Percentiles rank a stretch among this genome's conserved stretches.
These are phyloP conservation scores for Struthidea cinerea DNA, from an alignment of 2,113 vertebrate genomes.

Conservation along the genomic window DNA sequence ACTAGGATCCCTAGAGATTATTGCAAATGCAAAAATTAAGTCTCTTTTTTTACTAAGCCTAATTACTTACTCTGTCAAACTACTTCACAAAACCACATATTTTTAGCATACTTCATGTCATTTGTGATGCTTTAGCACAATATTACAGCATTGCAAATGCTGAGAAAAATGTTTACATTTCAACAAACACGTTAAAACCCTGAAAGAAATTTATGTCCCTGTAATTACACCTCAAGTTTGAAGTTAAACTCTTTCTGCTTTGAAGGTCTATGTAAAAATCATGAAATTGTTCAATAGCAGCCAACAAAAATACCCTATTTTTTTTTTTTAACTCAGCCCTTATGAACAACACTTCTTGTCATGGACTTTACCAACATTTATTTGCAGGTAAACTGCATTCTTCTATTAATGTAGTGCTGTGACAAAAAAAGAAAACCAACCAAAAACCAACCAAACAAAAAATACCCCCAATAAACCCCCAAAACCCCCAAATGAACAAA, in stretches of 20 bases:
- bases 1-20: background rate
- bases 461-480: too few species aligned
- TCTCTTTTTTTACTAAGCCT: background rate
- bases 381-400: background rate
- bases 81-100: background rate
- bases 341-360: rapidly evolving
- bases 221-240: background rate
- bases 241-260: background rate
- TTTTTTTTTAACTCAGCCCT: background rate
- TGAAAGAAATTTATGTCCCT: background rate
- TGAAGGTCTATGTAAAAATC: background rate
- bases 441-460: background rate
- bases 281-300: background rate
- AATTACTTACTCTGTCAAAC: background rate
- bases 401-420: background rate
- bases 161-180: background rate
- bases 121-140: background rate
- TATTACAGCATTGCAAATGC: background rate
- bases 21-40: background rate
- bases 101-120: background rate
- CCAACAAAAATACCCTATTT: background rate
- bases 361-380: background rate
- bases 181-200: background rate
- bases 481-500: background rate
- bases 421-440: background rate